Percentiles rank a stretch among this genome's conserved stretches.
Conservation (phyloP, 2,888 invertebrate genomes). For the Parelbella ahira region DNA sequence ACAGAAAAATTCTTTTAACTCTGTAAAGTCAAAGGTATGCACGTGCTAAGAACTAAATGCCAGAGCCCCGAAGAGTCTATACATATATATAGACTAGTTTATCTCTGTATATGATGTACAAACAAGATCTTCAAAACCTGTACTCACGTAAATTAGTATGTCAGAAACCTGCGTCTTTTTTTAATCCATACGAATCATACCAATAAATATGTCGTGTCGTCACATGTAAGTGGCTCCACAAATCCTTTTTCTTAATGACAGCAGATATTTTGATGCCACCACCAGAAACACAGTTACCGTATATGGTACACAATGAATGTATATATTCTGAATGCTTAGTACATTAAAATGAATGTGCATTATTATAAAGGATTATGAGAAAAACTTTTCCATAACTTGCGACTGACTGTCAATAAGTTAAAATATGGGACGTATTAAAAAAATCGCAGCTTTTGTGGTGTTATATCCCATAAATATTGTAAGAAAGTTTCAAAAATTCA, state of each 20-base stretch:
- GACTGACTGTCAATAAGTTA: constrained; percentile 10
- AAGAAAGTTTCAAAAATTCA: constrained; percentile 6
- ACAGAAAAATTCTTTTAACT: no score
- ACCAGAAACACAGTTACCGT: constrained; percentile 18
- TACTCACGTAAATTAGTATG: no score
- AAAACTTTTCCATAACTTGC: constrained; percentile 15
- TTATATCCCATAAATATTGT: constrained; percentile 10
- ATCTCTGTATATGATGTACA: no score
- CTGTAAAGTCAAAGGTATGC: no score
- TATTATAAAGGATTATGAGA: constrained; percentile 19
- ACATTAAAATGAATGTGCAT: constrained; percentile 19
- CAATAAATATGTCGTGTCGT: constrained; percentile 23
- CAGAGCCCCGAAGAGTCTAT: no score
- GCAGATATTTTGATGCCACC: constrained; percentile 19
- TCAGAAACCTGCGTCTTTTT: no score
- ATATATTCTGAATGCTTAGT: constrained; percentile 19
- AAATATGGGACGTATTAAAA: constrained; percentile 3
- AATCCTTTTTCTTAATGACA: constrained; percentile 24
- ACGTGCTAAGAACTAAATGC: no score
- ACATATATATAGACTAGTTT: no score
- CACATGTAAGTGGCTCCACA: constrained; percentile 18
- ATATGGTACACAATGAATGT: constrained; percentile 22
- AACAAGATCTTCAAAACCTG: no score
- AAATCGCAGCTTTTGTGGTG: constrained; percentile 5
- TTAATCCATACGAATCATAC: no score